phyloP scores from a whole-genome alignment of 1,140 invertebrate species.

The Telenomus remus region DNA sequence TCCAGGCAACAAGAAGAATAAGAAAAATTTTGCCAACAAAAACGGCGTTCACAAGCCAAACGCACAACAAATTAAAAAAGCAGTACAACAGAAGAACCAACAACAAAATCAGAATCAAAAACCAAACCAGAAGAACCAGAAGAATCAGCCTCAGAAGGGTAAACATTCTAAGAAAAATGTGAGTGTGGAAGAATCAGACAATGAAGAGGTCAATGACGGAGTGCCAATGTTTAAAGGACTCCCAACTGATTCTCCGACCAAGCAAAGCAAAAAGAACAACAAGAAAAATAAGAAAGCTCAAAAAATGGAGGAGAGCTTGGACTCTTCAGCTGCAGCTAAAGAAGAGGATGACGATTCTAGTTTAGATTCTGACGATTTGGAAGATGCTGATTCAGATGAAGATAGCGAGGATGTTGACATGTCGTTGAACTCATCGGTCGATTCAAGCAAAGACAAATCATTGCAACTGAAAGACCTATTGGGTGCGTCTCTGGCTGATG shows the following conservation, averaged over 20 bases:
- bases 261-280: conserved; percentile 5
- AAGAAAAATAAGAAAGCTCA: conserved; percentile 9
- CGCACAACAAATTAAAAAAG: background rate
- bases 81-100: background rate
- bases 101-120: conserved; percentile 1
- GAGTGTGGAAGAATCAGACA: conserved; percentile 3
- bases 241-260: conserved; percentile 1
- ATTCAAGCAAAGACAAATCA: conserved; percentile 10
- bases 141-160: conserved; percentile 5
- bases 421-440: conserved; percentile 13
- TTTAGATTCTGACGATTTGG: conserved; percentile 17
- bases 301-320: conserved; percentile 14
- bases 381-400: conserved; percentile 22
- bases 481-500: conserved; percentile 29
- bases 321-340: conserved; percentile 4
- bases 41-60: conserved; percentile 29
- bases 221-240: conserved; percentile 59
- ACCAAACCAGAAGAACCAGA: conserved; percentile 1
- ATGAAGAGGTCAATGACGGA: conserved; percentile 48
- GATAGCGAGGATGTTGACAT: conserved; percentile 28
- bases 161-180: conserved; percentile 12
- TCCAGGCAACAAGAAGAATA: conserved; percentile 15
- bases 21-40: conserved; percentile 17
- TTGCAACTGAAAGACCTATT: conserved; percentile 19
- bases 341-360: conserved; percentile 25